These are phyloP conservation scores for Pachyseris speciosa DNA, from an alignment of 64 coral and sea anemone genomes.

Conservation along the genomic window DNA sequence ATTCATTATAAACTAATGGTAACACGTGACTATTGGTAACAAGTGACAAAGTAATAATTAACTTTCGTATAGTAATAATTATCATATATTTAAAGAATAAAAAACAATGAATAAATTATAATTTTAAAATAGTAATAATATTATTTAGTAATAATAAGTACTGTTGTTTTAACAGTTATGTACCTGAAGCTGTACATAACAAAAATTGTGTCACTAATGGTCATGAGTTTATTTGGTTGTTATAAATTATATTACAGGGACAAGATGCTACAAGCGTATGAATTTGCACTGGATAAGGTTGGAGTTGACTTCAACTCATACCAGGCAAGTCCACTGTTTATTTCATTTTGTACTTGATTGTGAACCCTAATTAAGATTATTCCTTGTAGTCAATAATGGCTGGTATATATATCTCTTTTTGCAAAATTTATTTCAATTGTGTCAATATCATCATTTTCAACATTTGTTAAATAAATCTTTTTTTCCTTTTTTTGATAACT, in stretches of 20 bases:
- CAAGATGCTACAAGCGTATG: constrained; percentile 99
- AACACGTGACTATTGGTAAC: no score
- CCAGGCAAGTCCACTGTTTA: constrained; percentile 58
- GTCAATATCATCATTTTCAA: not conserved
- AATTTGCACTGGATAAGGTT: constrained; percentile 99
- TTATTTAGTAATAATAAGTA: no score
- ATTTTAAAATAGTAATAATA: no score
- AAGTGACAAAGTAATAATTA: no score
- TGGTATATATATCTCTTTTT: not conserved
- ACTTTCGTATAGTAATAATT: no score
- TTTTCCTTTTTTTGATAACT: not conserved
- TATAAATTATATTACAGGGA: constrained; percentile 63
- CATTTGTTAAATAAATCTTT: not conserved
- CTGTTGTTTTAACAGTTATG: no score
- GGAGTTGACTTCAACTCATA: constrained; percentile 98
- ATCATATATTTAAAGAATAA: no score
- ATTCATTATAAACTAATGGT: no score
- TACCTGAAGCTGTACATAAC: no score
- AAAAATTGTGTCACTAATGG: no score
- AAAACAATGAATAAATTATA: no score
- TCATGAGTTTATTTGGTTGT: not conserved
- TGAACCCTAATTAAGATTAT: not conserved
- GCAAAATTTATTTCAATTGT: no score
- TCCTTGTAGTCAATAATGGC: not conserved
- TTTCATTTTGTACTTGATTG: not conserved